Evolutionary conservation across 30 jellyfish, hydroid and myxozoan species (phyloP).

Genomic region (Hydra vulgaris): DNA sequence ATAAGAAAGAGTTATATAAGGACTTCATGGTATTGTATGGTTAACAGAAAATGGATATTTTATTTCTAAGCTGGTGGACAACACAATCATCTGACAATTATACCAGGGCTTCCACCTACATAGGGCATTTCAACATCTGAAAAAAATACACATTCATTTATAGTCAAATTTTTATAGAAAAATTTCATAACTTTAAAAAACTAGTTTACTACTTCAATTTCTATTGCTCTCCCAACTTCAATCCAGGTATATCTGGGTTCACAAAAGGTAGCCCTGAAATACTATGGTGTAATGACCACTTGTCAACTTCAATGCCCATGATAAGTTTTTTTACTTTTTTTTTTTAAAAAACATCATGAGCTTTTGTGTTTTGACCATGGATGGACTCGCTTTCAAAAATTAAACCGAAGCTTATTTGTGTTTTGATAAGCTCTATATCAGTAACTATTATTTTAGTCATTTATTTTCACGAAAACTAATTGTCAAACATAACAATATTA

Average conservation of each 20-base stretch:
- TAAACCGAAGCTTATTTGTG: conserved; percentile 13
- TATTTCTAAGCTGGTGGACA: too few relatives aligned
- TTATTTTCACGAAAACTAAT: too few relatives aligned
- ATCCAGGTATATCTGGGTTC: conserved; percentile 47
- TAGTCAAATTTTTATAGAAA: conserved; percentile 16
- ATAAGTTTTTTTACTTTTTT: background rate
- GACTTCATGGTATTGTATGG: conserved; percentile 16
- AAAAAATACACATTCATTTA: conserved; percentile 26
- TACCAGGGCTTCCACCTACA: too few relatives aligned
- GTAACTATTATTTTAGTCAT: background rate
- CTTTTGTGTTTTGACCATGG: conserved; percentile 37
- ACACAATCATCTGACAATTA: too few relatives aligned
- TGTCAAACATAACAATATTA: background rate
- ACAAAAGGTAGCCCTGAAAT: conserved; percentile 23
- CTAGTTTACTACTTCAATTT: conserved; percentile 6
- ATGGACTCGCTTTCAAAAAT: conserved; percentile 19
- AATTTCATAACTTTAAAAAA: conserved; percentile 50
- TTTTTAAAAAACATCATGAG: too few relatives aligned
- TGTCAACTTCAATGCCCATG: background rate
- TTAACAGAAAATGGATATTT: conserved; percentile 1
- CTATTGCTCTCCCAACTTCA: conserved; percentile 46
- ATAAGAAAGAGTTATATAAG: background rate
- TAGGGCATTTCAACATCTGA: too few relatives aligned
- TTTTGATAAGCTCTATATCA: background rate
- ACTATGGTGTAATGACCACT: conserved; percentile 17